Conservation (phyloP, 2,113 vertebrate genomes). For the Leptocoma aspasia region DNA sequence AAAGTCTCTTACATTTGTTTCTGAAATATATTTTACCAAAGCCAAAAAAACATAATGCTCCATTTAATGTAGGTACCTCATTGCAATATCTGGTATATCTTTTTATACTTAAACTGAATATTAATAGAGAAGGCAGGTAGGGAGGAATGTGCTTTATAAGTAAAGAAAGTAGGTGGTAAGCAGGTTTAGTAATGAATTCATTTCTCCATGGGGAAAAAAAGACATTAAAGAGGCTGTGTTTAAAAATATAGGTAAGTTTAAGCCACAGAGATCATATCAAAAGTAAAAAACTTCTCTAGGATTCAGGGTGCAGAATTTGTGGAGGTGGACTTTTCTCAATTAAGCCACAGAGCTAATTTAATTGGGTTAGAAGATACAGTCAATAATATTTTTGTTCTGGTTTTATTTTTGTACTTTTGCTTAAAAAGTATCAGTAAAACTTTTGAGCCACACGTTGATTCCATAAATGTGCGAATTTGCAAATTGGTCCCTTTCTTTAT, state of each 20-base stretch:
- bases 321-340: not conserved
- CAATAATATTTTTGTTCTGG: not conserved
- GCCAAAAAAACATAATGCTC: not conserved
- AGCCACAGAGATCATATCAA: not conserved
- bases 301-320: not conserved
- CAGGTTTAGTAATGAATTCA: not conserved
- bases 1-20: not conserved
- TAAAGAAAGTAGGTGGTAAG: not conserved
- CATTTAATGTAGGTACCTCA: not conserved
- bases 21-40: not conserved
- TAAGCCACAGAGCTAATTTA: not conserved
- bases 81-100: not conserved
- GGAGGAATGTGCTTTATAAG: not conserved
- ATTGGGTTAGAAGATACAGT: not conserved
- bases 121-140: not conserved
- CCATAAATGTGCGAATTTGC: not conserved
- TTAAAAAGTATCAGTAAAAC: not conserved
- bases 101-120: not conserved
- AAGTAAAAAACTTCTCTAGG: not conserved
- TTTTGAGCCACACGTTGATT: not conserved
- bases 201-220: not conserved
- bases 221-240: not conserved
- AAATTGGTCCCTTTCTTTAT: not conserved
- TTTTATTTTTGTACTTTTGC: not conserved
- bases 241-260: not conserved